Conservation (phyloP, 2,888 invertebrate species). For the Archips xylosteana region DNA sequence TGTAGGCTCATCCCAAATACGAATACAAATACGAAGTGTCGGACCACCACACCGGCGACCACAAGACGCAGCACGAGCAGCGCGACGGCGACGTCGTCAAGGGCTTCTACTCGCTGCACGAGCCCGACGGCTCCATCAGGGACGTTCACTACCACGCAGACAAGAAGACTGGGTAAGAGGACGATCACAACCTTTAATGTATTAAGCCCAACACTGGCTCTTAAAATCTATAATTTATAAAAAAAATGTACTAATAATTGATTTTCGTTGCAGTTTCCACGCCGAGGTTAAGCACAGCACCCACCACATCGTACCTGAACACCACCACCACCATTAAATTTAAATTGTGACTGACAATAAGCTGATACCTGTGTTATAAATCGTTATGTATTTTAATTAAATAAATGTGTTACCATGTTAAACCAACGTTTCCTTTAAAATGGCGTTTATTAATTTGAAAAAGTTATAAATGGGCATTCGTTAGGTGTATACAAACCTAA, state of each 20-base stretch:
- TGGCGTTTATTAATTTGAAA: too few species aligned
- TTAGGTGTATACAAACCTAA: too few species aligned
- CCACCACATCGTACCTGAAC: conserved; percentile 22
- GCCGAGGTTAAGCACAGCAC: conserved; percentile 31
- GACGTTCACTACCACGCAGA: conserved; percentile 60
- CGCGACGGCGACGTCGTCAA: conserved; percentile 84
- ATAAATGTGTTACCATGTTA: not conserved
- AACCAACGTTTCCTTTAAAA: too few species aligned
- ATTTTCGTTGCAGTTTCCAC: conserved; percentile 18
- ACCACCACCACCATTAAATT: conserved; percentile 8
- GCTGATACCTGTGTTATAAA: not conserved
- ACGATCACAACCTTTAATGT: not conserved
- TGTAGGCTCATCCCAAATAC: conserved; percentile 58
- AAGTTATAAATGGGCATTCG: too few species aligned
- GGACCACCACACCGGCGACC: conserved; percentile 80
- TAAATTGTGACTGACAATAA: not conserved
- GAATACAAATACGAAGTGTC: conserved; percentile 76
- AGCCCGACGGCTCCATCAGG: conserved; percentile 78
- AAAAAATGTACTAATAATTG: not conserved
- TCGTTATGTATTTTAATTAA: not conserved
- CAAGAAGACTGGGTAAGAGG: conserved; percentile 65
- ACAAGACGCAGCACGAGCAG: conserved; percentile 75
- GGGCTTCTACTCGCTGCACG: conserved; percentile 82
- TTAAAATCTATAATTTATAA: not conserved
- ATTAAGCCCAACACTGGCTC: not conserved